phyloP scores from a whole-genome alignment of 2,797 vertebrate species.

The Kryptopterus vitreolus region DNA sequence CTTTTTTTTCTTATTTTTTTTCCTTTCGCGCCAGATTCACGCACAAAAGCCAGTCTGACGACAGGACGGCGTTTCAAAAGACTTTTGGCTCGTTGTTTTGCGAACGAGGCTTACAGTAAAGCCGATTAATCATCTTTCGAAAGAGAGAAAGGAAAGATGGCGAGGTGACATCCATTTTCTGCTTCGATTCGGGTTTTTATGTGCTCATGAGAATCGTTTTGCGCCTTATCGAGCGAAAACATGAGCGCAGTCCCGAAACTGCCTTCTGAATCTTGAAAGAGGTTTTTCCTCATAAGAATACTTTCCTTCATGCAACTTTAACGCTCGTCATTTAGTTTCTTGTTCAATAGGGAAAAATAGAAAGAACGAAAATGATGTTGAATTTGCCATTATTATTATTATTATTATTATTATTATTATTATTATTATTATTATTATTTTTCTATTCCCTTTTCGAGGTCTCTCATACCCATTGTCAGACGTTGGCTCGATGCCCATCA shows the following conservation, averaged over 20 bases:
- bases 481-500: conserved; percentile 34
- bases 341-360: neutral
- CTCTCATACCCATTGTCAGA: conserved; percentile 30
- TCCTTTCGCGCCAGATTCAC: conserved; percentile 10
- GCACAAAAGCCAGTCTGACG: neutral
- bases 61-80: neutral
- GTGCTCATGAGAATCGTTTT: neutral
- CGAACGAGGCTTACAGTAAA: conserved; percentile 24
- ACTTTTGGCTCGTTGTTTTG: neutral
- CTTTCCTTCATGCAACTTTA: neutral
- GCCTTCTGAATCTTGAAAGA: neutral
- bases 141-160: neutral
- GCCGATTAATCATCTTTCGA: neutral
- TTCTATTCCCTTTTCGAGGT: neutral
- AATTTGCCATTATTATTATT: neutral
- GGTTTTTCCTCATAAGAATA: conserved; percentile 4
- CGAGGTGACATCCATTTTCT: neutral
- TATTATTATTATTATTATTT: too few relatives aligned
- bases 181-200: neutral
- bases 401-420: neutral
- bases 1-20: too few relatives aligned
- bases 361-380: neutral
- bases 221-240: conserved; percentile 22
- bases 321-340: neutral
- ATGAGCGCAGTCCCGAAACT: conserved; percentile 7